These are phyloP conservation scores for Patiria pectinifera DNA, from an alignment of 53 echinoderm and acorn worm species.

Conservation along the genomic window DNA sequence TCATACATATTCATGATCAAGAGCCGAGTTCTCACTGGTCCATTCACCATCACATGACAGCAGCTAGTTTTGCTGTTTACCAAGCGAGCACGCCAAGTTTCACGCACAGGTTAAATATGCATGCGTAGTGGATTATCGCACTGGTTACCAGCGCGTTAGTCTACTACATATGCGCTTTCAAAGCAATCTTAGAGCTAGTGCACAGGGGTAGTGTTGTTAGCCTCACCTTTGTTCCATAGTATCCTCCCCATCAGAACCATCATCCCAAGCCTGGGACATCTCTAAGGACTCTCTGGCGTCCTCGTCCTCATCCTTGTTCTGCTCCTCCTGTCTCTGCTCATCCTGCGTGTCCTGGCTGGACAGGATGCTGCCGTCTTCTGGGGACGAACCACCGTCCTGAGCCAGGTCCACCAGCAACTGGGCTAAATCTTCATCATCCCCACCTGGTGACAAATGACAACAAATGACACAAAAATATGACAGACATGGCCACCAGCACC, in stretches of 20 bases:
- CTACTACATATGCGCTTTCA: too few relatives aligned
- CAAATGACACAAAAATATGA: neutral
- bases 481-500: neutral
- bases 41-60: too few relatives aligned
- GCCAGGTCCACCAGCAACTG: constrained; percentile 47
- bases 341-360: constrained; percentile 39
- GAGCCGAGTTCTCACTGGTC: too few relatives aligned
- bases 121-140: too few relatives aligned
- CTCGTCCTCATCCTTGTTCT: constrained; percentile 21
- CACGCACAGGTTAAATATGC: too few relatives aligned
- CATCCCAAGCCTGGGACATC: constrained; percentile 94
- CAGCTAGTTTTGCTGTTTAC: too few relatives aligned
- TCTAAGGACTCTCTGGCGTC: constrained; percentile 61
- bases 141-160: too few relatives aligned
- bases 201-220: neutral
- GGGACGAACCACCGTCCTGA: constrained; percentile 28
- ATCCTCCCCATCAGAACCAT: constrained; percentile 41
- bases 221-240: constrained; percentile 10
- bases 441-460: neutral
- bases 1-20: too few relatives aligned
- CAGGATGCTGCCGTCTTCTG: constrained; percentile 68
- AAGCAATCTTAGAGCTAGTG: too few relatives aligned
- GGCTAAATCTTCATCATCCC: neutral
- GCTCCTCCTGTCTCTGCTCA: neutral
- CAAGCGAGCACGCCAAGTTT: too few relatives aligned